phyloP scores from a whole-genome alignment of 1,140 invertebrate species.

The Drosophila triauraria region DNA sequence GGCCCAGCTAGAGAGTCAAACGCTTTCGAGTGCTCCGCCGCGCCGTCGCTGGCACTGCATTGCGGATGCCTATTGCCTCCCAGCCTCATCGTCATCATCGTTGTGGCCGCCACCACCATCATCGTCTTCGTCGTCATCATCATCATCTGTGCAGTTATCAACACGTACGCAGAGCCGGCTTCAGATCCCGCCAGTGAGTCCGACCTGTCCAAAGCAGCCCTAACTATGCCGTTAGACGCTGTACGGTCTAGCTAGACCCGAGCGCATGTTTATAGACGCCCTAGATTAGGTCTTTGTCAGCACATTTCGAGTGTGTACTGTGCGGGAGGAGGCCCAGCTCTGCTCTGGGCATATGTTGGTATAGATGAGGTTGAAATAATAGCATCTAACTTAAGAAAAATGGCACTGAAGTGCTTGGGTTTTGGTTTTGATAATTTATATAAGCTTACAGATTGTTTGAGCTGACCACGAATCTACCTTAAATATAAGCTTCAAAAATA shows the following conservation, averaged over 20 bases:
- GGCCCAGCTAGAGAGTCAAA: conserved; percentile 55
- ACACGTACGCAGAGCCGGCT: conserved; percentile 34
- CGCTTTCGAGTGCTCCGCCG: conserved; percentile 49
- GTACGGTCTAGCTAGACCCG: conserved; percentile 21
- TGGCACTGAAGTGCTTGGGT: not conserved
- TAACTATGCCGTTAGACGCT: conserved; percentile 72
- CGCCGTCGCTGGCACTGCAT: conserved; percentile 50
- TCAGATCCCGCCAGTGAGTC: conserved; percentile 26
- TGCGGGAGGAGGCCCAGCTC: conserved; percentile 40
- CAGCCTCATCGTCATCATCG: conserved; percentile 10
- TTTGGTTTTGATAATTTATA: not conserved
- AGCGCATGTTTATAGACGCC: conserved; percentile 81
- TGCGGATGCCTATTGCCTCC: conserved; percentile 57
- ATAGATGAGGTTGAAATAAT: not conserved
- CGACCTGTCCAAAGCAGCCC: conserved; percentile 75
- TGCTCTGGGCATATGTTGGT: conserved; percentile 14
- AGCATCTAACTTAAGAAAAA: not conserved
- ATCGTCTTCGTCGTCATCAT: conserved; percentile 27
- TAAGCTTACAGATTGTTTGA: no score
- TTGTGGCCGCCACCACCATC: not conserved
- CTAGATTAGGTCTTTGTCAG: conserved; percentile 83
- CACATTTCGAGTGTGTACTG: conserved; percentile 73
- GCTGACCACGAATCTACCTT: not conserved
- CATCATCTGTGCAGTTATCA: conserved; percentile 62
- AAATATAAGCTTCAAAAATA: no score